Percentiles rank a stretch among this genome's conserved stretches.
Conservation (phyloP, 2,797 vertebrate species). For the Mus minutoides region DNA sequence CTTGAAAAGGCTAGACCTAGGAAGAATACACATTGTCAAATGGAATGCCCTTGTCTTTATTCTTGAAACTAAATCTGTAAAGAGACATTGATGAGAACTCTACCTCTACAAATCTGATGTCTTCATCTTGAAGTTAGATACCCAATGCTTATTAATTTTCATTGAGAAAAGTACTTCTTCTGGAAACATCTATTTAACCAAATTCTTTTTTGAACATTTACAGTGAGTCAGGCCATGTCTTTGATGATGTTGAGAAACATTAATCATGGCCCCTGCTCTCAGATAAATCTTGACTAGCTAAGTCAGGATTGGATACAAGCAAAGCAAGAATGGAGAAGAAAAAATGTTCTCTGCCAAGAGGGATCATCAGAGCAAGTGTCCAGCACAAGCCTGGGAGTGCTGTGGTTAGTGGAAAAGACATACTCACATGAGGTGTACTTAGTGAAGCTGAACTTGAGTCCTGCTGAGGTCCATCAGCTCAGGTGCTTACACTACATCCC, state of each 20-base stretch:
- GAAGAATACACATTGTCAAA: background rate
- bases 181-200: background rate
- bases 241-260: background rate
- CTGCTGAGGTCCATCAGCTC: background rate
- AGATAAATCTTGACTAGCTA: background rate
- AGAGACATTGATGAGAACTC: background rate
- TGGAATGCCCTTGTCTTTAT: background rate
- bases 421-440: background rate
- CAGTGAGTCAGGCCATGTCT: background rate
- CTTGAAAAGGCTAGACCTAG: background rate
- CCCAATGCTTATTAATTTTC: background rate
- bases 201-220: background rate
- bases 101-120: background rate
- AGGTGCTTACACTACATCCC: background rate
- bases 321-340: background rate
- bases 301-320: background rate
- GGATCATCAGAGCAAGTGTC: background rate
- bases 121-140: background rate
- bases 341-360: background rate
- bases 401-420: background rate
- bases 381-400: no score
- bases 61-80: conserved; percentile 4
- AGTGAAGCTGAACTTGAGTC: background rate
- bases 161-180: background rate
- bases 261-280: background rate